Percentiles rank a stretch among this genome's conserved stretches.
phyloP scores from a whole-genome alignment of 1,140 invertebrate genomes.

The Xylocopa sonorina region DNA sequence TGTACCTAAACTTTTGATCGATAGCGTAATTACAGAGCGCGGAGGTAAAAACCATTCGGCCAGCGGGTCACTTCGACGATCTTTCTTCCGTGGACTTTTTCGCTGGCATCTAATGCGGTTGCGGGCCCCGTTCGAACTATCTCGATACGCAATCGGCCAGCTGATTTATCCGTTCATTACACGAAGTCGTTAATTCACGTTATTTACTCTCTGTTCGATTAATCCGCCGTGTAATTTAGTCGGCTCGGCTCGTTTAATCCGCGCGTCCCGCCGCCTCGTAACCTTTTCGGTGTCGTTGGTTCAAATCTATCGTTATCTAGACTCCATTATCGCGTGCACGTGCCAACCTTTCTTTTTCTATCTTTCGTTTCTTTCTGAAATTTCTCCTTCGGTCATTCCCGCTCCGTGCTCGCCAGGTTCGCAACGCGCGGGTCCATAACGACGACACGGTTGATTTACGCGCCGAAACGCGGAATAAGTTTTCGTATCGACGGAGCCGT shows the following conservation, averaged over 20 bases:
- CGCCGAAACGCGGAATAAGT: background rate
- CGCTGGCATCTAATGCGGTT: background rate
- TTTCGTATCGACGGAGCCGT: background rate
- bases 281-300: conserved; percentile 4
- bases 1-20: conserved; percentile 25
- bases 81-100: background rate
- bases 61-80: background rate
- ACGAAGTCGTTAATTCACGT: conserved; percentile 32
- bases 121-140: background rate
- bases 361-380: background rate
- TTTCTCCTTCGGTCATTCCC: background rate
- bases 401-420: too few relatives aligned
- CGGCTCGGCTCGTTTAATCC: conserved; percentile 24
- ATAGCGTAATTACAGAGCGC: conserved; percentile 17
- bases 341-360: background rate
- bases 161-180: conserved; percentile 43
- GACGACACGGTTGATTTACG: background rate
- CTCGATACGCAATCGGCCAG: conserved; percentile 24
- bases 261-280: background rate
- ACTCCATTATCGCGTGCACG: conserved; percentile 19
- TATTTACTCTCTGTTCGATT: conserved; percentile 36
- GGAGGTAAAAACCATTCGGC: background rate
- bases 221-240: conserved; percentile 41
- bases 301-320: conserved; percentile 3
- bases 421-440: background rate